Evolutionary conservation across 2,888 invertebrate species (phyloP).

Genomic region (Alitta virens): DNA sequence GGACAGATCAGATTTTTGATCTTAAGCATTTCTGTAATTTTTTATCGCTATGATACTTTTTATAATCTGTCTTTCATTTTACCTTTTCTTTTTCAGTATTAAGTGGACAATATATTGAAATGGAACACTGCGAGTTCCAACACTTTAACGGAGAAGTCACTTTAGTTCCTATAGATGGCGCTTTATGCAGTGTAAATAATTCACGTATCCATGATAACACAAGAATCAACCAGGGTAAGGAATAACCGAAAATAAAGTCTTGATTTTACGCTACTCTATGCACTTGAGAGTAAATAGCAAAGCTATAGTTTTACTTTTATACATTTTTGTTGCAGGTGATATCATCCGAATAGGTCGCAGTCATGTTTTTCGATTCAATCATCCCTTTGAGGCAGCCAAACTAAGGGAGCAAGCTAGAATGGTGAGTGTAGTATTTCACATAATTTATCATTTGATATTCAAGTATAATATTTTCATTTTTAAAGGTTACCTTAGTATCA

Average conservation of each 20-base stretch:
- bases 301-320: not conserved
- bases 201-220: constrained; percentile 35
- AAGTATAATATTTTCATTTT: too few relatives aligned
- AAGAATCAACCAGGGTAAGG: constrained; percentile 45
- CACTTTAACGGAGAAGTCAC: constrained; percentile 42
- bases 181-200: constrained; percentile 47
- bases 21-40: not conserved
- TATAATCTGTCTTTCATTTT: too few relatives aligned
- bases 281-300: not conserved
- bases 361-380: constrained; percentile 33
- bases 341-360: constrained; percentile 27
- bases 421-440: constrained; percentile 1
- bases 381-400: constrained; percentile 29
- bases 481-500: too few relatives aligned
- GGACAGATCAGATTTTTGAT: not conserved
- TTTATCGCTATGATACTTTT: not conserved
- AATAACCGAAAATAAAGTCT: not conserved
- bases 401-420: constrained; percentile 25
- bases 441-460: too few relatives aligned
- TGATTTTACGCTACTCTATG: not conserved
- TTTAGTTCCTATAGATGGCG: constrained; percentile 36
- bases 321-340: constrained; percentile 18
- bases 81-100: constrained; percentile 57
- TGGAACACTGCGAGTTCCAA: constrained; percentile 45
- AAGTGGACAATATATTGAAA: constrained; percentile 41